A percentile compares a stretch with the other conserved stretches of the same genome.
Evolutionary conservation across 2,888 invertebrate genomes (phyloP).

Genomic region (Leucozona laternaria): DNA sequence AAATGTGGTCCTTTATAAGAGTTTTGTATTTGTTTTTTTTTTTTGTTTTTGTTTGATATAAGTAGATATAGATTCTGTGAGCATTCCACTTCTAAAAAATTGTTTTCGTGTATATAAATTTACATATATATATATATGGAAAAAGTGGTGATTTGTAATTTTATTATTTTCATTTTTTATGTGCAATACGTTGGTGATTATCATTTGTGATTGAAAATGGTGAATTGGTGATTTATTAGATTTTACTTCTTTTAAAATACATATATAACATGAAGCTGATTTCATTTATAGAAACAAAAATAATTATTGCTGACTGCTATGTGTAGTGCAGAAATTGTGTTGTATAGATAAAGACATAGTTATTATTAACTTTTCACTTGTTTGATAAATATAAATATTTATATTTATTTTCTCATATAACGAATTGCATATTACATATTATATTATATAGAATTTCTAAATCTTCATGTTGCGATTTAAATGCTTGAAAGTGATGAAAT

Average conservation of each 20-base stretch:
- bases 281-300: constrained; percentile 62
- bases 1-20: constrained; percentile 60
- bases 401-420: constrained; percentile 38
- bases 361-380: constrained; percentile 31
- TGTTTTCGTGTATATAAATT: constrained; percentile 58
- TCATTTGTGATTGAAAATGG: constrained; percentile 69
- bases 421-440: constrained; percentile 57
- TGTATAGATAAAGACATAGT: constrained; percentile 45
- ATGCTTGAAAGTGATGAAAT: constrained; percentile 75
- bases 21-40: not conserved
- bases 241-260: constrained; percentile 35
- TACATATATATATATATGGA: constrained; percentile 29
- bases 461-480: constrained; percentile 63
- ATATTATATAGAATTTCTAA: constrained; percentile 52
- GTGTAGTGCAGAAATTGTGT: constrained; percentile 73
- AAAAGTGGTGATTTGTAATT: constrained; percentile 59
- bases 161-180: constrained; percentile 46
- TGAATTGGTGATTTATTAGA: constrained; percentile 63
- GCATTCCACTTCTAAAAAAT: constrained; percentile 69
- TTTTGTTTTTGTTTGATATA: constrained; percentile 33
- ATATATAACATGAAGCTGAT: constrained; percentile 66
- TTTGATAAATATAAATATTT: constrained; percentile 33
- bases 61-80: constrained; percentile 42
- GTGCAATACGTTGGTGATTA: constrained; percentile 71
- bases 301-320: constrained; percentile 69